A percentile compares a stretch with the other conserved stretches of the same genome.
Evolutionary conservation across 1,140 invertebrate species (phyloP).

Genomic region (Heliothis subflexa): DNA sequence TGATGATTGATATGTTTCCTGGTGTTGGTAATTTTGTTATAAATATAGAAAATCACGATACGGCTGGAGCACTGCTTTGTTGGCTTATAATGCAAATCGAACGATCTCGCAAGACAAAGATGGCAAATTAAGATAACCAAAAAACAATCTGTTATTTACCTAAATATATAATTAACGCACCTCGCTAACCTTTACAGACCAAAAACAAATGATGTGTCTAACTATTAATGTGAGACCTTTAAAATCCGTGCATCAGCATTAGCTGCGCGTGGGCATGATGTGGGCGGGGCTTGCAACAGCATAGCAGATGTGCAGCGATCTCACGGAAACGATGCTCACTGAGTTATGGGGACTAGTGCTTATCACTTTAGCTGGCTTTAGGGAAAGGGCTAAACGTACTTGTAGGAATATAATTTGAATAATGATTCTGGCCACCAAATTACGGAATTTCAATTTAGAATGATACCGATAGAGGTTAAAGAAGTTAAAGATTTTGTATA

Average conservation of each 20-base stretch:
- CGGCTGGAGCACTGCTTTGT: not conserved
- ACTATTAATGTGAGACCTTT: constrained; percentile 37
- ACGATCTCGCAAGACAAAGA: not conserved
- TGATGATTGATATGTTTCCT: constrained; percentile 37
- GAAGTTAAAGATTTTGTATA: too few relatives aligned
- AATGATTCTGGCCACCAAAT: not conserved
- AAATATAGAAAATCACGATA: constrained; percentile 26
- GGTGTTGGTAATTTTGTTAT: constrained; percentile 12
- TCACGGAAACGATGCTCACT: constrained; percentile 45
- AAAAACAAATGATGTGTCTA: constrained; percentile 18
- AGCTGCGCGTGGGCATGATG: constrained; percentile 50
- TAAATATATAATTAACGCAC: not conserved
- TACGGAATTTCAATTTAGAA: too few relatives aligned
- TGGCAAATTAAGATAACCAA: too few relatives aligned
- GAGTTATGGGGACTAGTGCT: constrained; percentile 20
- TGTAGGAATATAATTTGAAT: not conserved
- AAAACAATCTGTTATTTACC: not conserved
- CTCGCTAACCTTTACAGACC: constrained; percentile 8
- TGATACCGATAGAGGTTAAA: too few relatives aligned
- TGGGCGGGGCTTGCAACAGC: constrained; percentile 51
- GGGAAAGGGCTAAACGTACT: not conserved
- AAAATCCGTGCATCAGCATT: constrained; percentile 52
- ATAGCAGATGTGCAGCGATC: constrained; percentile 30
- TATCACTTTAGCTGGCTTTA: not conserved
- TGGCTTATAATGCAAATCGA: not conserved